Base-by-base conservation (phyloP, 92 coral and sea anemone genomes). In the Parazoanthus darwini region DNA sequence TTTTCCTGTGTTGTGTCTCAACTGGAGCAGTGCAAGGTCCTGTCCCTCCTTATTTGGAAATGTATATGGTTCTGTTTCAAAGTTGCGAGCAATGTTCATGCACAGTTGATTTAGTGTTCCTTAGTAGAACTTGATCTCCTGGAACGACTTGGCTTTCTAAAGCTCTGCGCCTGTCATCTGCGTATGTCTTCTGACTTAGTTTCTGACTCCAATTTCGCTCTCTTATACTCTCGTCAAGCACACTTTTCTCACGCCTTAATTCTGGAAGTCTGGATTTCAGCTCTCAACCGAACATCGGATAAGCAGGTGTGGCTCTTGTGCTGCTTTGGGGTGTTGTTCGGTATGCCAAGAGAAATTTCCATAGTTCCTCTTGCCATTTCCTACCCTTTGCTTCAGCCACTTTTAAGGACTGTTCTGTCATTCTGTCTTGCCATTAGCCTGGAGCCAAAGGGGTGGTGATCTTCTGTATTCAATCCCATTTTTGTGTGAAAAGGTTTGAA, bases 201-300 rank as follows among this genome's bases (percentile, higher is more conserved):
- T 90, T 74, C 71, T 59, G 11, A 59, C 89, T 90, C 92, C 92
- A 86, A 84, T 90, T 86, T 50, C 92, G 23, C 18, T 90, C 92
- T 77, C 89, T 67, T 6, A 44, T 51, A 67, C 73, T n/a, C 58
- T 90, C 89, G 72, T 86, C 84, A 23, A 90, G 20, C 26, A 90
- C 65, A 14, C 36, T 77, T 58, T 70, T 51, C 3, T 90, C 87
- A 78, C 68, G 85, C 20, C 90, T 50, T 80, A 90, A 71, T 56
- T 91, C 93, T 71, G 93, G 93, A 90, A 71, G 42, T 91, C 93
- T 71, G 93, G 93, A 82, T 36, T 56, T 88, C 26, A 84, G 88
- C 48, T 83, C 87, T 42, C 91, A 81, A 6, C 93, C 91, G 51
- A 88, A 91, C 84, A 87, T 77, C 33, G 86, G 86, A 71, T 16